Evolutionary conservation across 2,888 invertebrate species (phyloP), one percentile per base, ranked within the genome.

Genomic region (Stratiomys singularior): DNA sequence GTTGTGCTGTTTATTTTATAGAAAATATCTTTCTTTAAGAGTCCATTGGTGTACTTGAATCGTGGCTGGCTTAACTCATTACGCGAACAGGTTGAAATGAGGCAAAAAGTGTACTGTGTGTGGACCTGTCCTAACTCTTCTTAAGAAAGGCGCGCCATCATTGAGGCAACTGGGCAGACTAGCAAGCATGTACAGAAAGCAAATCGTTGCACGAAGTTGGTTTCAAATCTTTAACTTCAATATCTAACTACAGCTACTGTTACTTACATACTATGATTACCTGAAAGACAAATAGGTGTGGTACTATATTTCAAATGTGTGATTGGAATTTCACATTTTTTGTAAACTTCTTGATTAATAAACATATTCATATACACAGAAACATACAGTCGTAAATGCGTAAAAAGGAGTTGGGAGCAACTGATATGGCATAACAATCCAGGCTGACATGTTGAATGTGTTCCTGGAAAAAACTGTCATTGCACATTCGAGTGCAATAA

Each of bases 41-140:
- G 47, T 69, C 69, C 23, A 69, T 21, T 47, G 44, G 69, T 47
- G 47, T 69, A 69, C 69, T 25, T 69, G 47, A 47, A 69, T 69
- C 47, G 3, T 69, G 25, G 46, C 18, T 25, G 30, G 47, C 4
- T 69, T 69, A 1, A 69, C 47, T 69, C 47, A 69, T 47, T 69
- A 69, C 69, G 69, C 69, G 69, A 30, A 69, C 69, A 47, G 69
- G 69, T 69, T 69, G 13, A 47, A 69, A 69, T 69, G 69, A 69
- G 47, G 69, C 47, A 69, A 69, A 21, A 37, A 1, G n/a, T 1
- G 1, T 23, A 21, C 21, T 58, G 58, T 1, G 21, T 1, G 1
- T 2, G 27, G 27, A 63, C 63, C 15, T 27, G 23, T 21, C 58
- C 18, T 11, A 27, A 15, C 13, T 1, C 28, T 27, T 63, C 27